phyloP scores from a whole-genome alignment of 2,888 invertebrate genomes.

The Cosmorhoe ocellata region DNA sequence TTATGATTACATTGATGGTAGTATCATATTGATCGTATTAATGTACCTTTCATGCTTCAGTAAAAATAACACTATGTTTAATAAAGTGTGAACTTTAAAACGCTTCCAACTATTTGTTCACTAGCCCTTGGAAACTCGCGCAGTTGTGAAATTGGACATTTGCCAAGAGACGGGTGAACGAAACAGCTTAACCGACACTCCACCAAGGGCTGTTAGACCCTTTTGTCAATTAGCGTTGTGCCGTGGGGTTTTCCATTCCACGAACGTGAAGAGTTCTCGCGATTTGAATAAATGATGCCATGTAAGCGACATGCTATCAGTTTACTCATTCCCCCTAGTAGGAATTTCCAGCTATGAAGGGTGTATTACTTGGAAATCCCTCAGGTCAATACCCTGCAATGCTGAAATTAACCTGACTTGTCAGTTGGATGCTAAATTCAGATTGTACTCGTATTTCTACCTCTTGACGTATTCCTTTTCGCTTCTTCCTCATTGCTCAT shows the following conservation, averaged over 20 bases:
- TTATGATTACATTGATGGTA: too few species aligned
- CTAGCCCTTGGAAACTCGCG: conserved; percentile 29
- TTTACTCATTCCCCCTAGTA: conserved; percentile 6
- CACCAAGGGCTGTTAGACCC: conserved; percentile 28
- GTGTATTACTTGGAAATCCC: conserved; percentile 8
- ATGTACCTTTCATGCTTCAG: conserved; percentile 1
- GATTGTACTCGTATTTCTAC: too few species aligned
- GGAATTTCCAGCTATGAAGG: conserved; percentile 10
- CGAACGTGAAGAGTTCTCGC: conserved; percentile 14
- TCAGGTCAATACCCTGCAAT: conserved; percentile 2
- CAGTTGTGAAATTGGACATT: conserved; percentile 36
- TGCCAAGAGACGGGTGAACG: conserved; percentile 33
- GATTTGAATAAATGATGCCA: conserved; percentile 15
- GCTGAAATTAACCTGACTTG: neutral
- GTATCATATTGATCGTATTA: too few species aligned
- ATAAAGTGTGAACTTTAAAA: conserved; percentile 11
- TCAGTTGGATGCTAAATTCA: too few species aligned
- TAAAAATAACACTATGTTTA: too few species aligned
- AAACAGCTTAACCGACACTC: conserved; percentile 30
- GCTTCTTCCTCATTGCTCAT: too few species aligned
- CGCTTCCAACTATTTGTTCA: conserved; percentile 25
- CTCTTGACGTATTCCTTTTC: too few species aligned
- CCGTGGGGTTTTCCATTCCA: conserved; percentile 27
- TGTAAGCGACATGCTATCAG: conserved; percentile 1
- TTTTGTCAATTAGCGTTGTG: conserved; percentile 28